A percentile compares a stretch with the other conserved stretches of the same genome.
These are phyloP conservation scores for Stegophylla sp. DNA, from an alignment of 2,888 invertebrate species.

Conservation along the genomic window DNA sequence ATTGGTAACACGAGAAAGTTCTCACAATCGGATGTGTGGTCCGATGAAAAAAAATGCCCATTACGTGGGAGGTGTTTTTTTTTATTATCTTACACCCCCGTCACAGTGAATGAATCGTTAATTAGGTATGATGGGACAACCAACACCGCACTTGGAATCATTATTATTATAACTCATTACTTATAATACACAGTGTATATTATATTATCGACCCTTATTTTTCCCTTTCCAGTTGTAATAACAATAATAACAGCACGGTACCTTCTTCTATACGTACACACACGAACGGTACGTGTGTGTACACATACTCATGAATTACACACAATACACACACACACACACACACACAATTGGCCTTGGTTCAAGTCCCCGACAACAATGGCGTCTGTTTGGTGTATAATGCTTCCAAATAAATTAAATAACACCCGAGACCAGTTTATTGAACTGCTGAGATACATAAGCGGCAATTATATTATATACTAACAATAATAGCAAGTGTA, in stretches of 20 bases:
- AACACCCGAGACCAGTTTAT: conserved; percentile 54
- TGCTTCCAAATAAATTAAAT: conserved; percentile 55
- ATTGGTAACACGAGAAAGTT: neutral
- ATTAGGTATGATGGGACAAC: neutral
- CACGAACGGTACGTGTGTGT: neutral
- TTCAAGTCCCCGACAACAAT: conserved; percentile 56
- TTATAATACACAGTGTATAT: neutral
- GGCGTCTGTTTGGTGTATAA: conserved; percentile 36
- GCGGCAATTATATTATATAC: conserved; percentile 20
- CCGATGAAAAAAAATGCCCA: neutral
- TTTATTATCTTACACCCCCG: neutral
- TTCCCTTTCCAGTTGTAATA: conserved; percentile 17
- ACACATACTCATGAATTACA: conserved; percentile 16
- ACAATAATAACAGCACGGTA: conserved; percentile 21
- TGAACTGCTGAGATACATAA: conserved; percentile 39
- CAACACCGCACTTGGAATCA: neutral
- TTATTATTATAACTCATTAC: neutral
- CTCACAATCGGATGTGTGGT: conserved; percentile 27
- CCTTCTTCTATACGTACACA: neutral
- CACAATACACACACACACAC: neutral
- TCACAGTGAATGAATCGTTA: neutral
- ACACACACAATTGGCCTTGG: conserved; percentile 54
- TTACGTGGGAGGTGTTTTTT: conserved; percentile 33
- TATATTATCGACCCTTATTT: conserved; percentile 45
- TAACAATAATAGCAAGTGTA: neutral